Evolutionary conservation across 2,113 vertebrate genomes (phyloP).

Genomic region (Todiramphus chloris): DNA sequence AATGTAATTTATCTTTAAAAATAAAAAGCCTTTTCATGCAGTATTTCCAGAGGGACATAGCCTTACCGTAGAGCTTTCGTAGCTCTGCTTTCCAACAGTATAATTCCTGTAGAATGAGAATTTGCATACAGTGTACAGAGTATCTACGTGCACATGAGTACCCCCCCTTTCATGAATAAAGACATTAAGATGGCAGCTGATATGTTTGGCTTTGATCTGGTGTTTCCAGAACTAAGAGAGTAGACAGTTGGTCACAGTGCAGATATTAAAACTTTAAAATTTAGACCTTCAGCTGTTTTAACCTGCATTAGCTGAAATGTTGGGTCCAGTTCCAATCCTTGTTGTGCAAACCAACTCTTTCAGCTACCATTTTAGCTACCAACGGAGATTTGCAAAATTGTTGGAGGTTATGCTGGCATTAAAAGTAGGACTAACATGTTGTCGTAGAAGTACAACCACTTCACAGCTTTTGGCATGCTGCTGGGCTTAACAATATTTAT

Average conservation of each 20-base stretch:
- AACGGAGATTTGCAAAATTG: neutral
- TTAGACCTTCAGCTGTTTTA: neutral
- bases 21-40: slow-evolving; percentile 63
- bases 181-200: neutral
- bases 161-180: neutral
- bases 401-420: neutral
- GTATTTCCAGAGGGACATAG: slow-evolving; percentile 62
- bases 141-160: neutral
- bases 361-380: neutral
- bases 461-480: neutral
- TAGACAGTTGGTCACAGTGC: neutral
- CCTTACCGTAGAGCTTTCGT: slow-evolving; percentile 63
- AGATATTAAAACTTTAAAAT: neutral
- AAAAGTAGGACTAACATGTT: neutral
- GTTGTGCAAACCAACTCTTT: neutral
- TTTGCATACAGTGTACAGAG: slow-evolving; percentile 4
- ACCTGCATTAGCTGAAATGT: neutral
- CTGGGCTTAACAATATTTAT: neutral
- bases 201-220: neutral
- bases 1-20: slow-evolving; percentile 75
- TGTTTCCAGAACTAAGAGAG: neutral
- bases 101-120: slow-evolving; percentile 68
- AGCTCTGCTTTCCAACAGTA: slow-evolving; percentile 65
- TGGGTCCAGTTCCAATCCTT: neutral
- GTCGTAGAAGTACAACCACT: neutral